phyloP scores from a whole-genome alignment of 2,797 vertebrate species.

The Cirrhinus mrigala region DNA sequence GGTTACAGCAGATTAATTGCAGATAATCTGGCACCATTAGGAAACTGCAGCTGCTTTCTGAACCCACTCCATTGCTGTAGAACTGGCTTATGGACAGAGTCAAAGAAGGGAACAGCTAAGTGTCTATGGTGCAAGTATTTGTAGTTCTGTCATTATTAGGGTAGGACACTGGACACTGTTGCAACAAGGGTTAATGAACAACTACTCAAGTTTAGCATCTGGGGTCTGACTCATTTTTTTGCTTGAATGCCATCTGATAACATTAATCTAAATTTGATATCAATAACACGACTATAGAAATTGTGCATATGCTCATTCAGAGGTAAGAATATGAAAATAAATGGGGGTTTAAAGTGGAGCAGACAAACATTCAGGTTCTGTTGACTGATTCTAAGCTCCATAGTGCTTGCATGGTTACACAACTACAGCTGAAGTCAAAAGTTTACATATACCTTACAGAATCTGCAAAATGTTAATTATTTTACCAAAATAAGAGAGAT shows the following conservation, averaged over 20 bases:
- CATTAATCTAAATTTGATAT: neutral
- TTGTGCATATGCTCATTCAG: conserved; percentile 8
- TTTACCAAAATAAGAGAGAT: too few species aligned
- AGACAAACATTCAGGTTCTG: neutral
- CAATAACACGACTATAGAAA: neutral
- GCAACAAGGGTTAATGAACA: conserved; percentile 35
- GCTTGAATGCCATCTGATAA: neutral
- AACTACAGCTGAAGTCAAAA: neutral
- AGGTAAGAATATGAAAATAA: conserved; percentile 22
- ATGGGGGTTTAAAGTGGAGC: neutral
- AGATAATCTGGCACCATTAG: conserved; percentile 55
- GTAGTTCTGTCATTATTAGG: conserved; percentile 21
- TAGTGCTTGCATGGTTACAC: neutral
- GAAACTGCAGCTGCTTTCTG: conserved; percentile 45
- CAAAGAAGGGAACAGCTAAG: conserved; percentile 38
- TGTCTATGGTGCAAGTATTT: neutral
- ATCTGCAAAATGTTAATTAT: too few species aligned
- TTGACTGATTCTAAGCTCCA: neutral
- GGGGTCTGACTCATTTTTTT: neutral
- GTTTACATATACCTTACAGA: too few species aligned
- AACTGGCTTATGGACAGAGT: neutral
- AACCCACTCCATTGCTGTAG: conserved; percentile 11
- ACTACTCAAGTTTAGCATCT: neutral
- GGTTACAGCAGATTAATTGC: conserved; percentile 49
- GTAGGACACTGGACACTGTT: conserved; percentile 25